A percentile compares a stretch with the other conserved stretches of the same genome.
These are phyloP conservation scores for Anas georgica DNA, from an alignment of 2,797 vertebrate genomes.

Conservation along the genomic window DNA sequence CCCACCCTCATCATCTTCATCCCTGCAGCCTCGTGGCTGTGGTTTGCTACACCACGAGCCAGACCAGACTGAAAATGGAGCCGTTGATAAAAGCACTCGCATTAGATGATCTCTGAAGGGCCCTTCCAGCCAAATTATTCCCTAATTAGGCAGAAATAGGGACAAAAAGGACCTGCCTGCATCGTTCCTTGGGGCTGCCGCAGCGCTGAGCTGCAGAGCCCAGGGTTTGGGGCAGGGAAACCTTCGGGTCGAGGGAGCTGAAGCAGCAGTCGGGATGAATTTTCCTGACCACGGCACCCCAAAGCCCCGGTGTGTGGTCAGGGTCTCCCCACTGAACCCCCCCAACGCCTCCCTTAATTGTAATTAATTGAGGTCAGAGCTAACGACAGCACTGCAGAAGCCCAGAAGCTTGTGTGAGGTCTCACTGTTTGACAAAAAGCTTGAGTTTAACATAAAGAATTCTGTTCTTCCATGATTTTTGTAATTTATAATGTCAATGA, in stretches of 20 bases:
- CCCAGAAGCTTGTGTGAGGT: not conserved
- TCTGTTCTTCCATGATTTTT: not conserved
- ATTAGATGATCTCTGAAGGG: not conserved
- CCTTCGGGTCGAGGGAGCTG: not conserved
- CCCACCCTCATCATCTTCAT: not conserved
- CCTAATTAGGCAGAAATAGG: not conserved
- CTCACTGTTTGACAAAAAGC: not conserved
- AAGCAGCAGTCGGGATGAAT: not conserved
- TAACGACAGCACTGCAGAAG: not conserved
- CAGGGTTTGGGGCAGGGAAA: not conserved
- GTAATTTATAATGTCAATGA: not conserved
- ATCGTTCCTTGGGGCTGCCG: not conserved
- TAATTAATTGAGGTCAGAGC: not conserved
- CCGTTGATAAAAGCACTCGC: not conserved
- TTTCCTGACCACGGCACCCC: not conserved
- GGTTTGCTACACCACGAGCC: not conserved
- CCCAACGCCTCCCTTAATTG: rapidly evolving
- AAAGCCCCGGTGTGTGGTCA: not conserved
- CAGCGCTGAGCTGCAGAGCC: not conserved
- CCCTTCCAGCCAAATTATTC: not conserved
- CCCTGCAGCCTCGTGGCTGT: not conserved
- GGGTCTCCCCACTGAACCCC: rapidly evolving
- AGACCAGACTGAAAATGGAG: not conserved
- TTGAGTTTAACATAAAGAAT: not conserved
- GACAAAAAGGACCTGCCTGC: not conserved